phyloP scores from a whole-genome alignment of 2,888 invertebrate genomes.

The Torymus aiolomorphi region DNA sequence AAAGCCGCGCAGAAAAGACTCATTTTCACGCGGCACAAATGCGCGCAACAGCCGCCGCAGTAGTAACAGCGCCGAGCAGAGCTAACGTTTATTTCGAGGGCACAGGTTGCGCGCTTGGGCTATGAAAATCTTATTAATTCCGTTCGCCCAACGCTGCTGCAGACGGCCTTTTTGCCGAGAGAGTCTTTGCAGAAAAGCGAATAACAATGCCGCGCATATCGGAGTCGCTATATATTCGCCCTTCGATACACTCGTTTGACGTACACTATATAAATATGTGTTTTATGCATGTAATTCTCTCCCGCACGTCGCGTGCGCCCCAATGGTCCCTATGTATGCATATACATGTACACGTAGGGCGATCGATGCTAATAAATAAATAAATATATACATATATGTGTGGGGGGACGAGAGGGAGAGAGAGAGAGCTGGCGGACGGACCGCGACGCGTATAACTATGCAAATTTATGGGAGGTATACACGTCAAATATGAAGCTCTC shows the following conservation, averaged over 20 bases:
- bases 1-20: slow-evolving; percentile 32
- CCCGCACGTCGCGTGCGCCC: too few species aligned
- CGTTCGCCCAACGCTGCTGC: background rate
- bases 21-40: slow-evolving; percentile 31
- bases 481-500: background rate
- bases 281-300: too few species aligned
- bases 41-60: too few species aligned
- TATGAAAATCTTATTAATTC: slow-evolving; percentile 51
- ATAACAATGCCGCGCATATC: background rate
- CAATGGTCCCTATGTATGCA: too few species aligned
- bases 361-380: slow-evolving; percentile 30
- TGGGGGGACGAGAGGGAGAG: too few species aligned
- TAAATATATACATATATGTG: background rate
- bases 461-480: slow-evolving; percentile 19
- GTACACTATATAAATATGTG: background rate
- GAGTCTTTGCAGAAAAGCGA: background rate
- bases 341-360: background rate
- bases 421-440: background rate
- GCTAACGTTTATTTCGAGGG: slow-evolving; percentile 21
- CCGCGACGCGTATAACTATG: background rate
- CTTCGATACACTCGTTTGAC: background rate
- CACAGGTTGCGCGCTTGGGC: slow-evolving; percentile 16
- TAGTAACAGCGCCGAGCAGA: too few species aligned
- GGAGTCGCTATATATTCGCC: background rate
- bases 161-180: background rate